Evolutionary conservation across 2,797 vertebrate genomes (phyloP).

Genomic region (Glossophaga mutica): DNA sequence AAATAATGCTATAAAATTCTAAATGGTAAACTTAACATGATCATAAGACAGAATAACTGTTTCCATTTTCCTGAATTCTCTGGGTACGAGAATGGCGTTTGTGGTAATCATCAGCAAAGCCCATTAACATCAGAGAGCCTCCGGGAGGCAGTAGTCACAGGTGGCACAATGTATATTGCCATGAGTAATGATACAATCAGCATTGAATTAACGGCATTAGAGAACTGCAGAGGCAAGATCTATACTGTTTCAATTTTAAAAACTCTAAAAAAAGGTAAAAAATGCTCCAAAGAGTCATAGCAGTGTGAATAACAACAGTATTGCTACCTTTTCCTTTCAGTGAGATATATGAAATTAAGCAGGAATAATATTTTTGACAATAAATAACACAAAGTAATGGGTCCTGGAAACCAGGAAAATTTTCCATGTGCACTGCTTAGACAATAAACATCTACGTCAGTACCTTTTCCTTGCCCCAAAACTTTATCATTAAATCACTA

Average conservation of each 20-base stretch:
- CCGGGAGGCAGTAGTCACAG: not conserved
- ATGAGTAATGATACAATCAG: conserved; percentile 5
- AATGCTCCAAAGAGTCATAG: not conserved
- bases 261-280: not conserved
- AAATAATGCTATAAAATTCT: not conserved
- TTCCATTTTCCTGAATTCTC: not conserved
- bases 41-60: not conserved
- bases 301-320: not conserved
- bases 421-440: not conserved
- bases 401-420: not conserved
- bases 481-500: not conserved
- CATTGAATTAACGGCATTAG: not conserved
- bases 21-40: not conserved
- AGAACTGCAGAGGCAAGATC: not conserved
- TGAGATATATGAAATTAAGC: not conserved
- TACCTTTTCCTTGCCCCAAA: not conserved
- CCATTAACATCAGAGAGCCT: not conserved
- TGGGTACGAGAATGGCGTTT: not conserved
- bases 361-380: not conserved
- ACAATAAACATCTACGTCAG: not conserved
- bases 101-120: not conserved
- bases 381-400: not conserved
- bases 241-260: not conserved
- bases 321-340: not conserved
- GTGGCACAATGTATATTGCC: not conserved